Conservation (phyloP, 2,888 invertebrate species). For the Drosophila nigritarsus region DNA sequence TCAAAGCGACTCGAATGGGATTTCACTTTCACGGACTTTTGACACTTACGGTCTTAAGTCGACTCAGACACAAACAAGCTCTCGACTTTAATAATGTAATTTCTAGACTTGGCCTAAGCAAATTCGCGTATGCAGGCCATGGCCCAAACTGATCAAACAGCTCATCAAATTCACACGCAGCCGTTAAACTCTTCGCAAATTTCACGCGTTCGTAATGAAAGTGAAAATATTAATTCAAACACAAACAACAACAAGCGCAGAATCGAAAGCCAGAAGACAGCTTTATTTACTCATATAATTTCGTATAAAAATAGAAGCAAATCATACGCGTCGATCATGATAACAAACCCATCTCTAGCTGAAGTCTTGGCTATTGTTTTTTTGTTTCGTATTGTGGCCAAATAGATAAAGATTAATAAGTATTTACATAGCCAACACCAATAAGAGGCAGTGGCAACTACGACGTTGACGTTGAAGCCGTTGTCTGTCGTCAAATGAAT, state of each 20-base stretch:
- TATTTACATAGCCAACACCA: slow-evolving; percentile 1
- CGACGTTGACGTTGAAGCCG: neutral
- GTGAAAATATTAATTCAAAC: slow-evolving; percentile 58
- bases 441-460: neutral
- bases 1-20: slow-evolving; percentile 8
- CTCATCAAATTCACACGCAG: slow-evolving; percentile 66
- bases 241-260: slow-evolving; percentile 3
- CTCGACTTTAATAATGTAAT: slow-evolving; percentile 9
- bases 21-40: slow-evolving; percentile 44
- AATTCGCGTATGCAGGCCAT: slow-evolving; percentile 1
- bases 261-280: slow-evolving; percentile 11
- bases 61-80: slow-evolving; percentile 21
- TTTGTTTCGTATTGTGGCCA: slow-evolving; percentile 41
- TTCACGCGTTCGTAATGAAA: slow-evolving; percentile 70
- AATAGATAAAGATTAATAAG: slow-evolving; percentile 35
- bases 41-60: slow-evolving; percentile 1
- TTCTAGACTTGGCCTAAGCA: slow-evolving; percentile 16
- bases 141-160: slow-evolving; percentile 15
- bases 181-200: slow-evolving; percentile 60
- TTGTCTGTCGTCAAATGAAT: slow-evolving; percentile 51
- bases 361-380: slow-evolving; percentile 1
- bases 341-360: slow-evolving; percentile 23
- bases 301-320: slow-evolving; percentile 29
- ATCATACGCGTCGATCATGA: slow-evolving; percentile 37
- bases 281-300: slow-evolving; percentile 40